Conservation (phyloP, 2,797 vertebrate genomes). For the Columba guinea region DNA sequence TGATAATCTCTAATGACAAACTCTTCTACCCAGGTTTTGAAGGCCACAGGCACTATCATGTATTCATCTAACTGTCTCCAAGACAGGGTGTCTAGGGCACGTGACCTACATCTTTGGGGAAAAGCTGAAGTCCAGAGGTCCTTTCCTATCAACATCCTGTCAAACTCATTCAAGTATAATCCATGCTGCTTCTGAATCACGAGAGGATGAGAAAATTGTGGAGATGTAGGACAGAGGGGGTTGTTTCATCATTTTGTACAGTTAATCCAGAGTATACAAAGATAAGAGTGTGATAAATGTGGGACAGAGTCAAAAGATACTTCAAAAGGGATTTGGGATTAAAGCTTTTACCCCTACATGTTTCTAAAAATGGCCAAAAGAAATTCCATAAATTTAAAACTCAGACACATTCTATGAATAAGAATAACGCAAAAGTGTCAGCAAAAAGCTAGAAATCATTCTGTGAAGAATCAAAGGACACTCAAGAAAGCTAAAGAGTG, state of each 20-base stretch:
- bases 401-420: neutral
- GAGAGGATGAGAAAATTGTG: neutral
- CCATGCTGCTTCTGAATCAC: neutral
- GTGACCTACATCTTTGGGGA: fast-evolving
- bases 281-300: neutral
- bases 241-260: neutral
- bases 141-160: neutral
- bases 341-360: neutral
- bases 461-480: neutral
- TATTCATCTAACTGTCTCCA: neutral
- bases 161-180: neutral
- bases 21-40: neutral
- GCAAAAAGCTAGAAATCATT: neutral
- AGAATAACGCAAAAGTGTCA: neutral
- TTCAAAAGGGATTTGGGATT: neutral
- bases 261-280: neutral
- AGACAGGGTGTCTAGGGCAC: neutral
- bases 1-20: neutral
- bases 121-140: neutral
- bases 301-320: neutral
- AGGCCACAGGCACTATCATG: neutral
- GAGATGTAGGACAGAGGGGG: neutral
- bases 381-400: neutral
- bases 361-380: neutral
- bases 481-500: neutral